Evolutionary conservation across 2,888 invertebrate genomes (phyloP).

Genomic region (Limnephilus rhombicus): DNA sequence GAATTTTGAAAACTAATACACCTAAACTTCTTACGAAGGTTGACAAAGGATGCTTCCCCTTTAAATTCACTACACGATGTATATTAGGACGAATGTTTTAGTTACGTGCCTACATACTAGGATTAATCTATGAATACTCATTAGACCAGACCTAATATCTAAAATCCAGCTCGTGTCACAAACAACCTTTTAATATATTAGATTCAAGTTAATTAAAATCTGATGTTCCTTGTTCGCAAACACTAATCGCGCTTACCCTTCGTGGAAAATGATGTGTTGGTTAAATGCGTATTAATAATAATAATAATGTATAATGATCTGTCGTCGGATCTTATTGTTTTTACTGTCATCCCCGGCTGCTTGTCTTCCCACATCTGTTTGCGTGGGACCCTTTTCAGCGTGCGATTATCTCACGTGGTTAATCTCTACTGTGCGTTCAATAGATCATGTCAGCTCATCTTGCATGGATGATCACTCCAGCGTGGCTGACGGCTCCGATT

Average conservation of each 20-base stretch:
- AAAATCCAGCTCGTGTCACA: neutral
- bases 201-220: neutral
- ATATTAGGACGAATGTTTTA: neutral
- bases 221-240: neutral
- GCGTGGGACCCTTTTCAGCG: conserved; percentile 22
- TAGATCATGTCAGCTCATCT: conserved; percentile 45
- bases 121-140: neutral
- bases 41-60: neutral
- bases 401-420: conserved; percentile 48
- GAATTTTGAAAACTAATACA: neutral
- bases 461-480: conserved; percentile 21
- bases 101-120: neutral
- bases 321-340: neutral
- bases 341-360: neutral
- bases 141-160: neutral
- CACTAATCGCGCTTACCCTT: neutral
- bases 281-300: neutral
- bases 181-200: neutral
- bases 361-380: conserved; percentile 20
- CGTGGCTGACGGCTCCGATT: conserved; percentile 16
- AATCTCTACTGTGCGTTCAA: conserved; percentile 48
- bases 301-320: neutral
- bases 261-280: neutral
- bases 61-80: neutral
- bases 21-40: neutral